Evolutionary conservation across 2,888 invertebrate species (phyloP).

Genomic region (Troilus luridus): DNA sequence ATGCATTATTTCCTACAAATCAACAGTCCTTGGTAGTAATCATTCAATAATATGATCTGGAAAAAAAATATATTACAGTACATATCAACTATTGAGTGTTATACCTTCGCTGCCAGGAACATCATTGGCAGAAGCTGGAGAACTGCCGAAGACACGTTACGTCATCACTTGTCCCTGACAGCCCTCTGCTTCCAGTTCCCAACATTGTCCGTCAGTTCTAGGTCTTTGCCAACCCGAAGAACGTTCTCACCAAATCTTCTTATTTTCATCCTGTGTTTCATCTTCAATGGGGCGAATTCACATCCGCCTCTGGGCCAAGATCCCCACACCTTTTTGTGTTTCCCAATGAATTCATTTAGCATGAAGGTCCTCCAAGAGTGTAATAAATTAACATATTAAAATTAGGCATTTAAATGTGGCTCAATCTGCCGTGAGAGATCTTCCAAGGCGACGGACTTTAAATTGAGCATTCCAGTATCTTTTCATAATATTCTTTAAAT

Average conservation of each 20-base stretch:
- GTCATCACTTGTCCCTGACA: slow-evolving; percentile 25
- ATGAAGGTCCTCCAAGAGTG: background rate
- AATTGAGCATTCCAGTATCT: background rate
- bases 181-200: background rate
- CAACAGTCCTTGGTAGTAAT: background rate
- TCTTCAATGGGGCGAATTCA: background rate
- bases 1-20: background rate
- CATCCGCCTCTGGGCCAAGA: slow-evolving; percentile 17
- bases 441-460: background rate
- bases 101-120: background rate
- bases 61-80: no score
- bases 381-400: background rate
- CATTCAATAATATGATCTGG: no score
- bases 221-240: background rate
- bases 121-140: background rate
- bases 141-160: slow-evolving; percentile 12
- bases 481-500: background rate
- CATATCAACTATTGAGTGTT: background rate
- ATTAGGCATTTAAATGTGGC: background rate
- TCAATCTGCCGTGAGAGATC: background rate
- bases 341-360: background rate
- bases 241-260: slow-evolving; percentile 23
- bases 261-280: slow-evolving; percentile 19
- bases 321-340: background rate
- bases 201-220: slow-evolving; percentile 24